These are phyloP conservation scores for Catotricha subobsoleta DNA, from an alignment of 2,888 invertebrate genomes.

Conservation along the genomic window DNA sequence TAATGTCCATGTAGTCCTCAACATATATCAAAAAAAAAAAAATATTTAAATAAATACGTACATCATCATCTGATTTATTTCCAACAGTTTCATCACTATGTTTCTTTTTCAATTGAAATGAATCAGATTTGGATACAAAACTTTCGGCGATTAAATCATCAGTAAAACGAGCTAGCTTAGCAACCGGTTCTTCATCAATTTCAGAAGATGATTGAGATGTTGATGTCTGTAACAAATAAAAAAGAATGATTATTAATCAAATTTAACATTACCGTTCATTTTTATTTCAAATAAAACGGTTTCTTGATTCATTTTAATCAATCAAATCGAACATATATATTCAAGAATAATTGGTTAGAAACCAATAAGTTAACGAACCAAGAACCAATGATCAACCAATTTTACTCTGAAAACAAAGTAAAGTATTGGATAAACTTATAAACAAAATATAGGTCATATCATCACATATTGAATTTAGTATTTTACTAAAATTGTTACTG, in stretches of 20 bases:
- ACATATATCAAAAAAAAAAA: not conserved
- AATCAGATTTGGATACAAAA: slow-evolving; percentile 9
- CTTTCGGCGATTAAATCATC: slow-evolving; percentile 13
- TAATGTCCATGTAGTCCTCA: not conserved
- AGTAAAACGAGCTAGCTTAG: slow-evolving; percentile 51
- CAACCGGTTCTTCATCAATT: slow-evolving; percentile 58
- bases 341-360: too few relatives aligned
- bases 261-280: too few relatives aligned
- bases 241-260: not conserved
- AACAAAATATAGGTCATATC: too few relatives aligned
- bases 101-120: not conserved
- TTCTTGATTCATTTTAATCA: too few relatives aligned
- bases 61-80: not conserved
- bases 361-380: too few relatives aligned
- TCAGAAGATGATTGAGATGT: slow-evolving; percentile 29
- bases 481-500: too few relatives aligned
- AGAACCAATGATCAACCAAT: too few relatives aligned
- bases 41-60: not conserved
- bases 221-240: slow-evolving; percentile 3
- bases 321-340: too few relatives aligned
- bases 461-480: too few relatives aligned
- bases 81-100: not conserved
- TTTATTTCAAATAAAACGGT: too few relatives aligned
- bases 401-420: too few relatives aligned
- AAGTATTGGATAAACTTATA: too few relatives aligned